These are phyloP conservation scores for Trichopoda pennipes DNA, from an alignment of 2,888 invertebrate genomes.

Conservation along the genomic window DNA sequence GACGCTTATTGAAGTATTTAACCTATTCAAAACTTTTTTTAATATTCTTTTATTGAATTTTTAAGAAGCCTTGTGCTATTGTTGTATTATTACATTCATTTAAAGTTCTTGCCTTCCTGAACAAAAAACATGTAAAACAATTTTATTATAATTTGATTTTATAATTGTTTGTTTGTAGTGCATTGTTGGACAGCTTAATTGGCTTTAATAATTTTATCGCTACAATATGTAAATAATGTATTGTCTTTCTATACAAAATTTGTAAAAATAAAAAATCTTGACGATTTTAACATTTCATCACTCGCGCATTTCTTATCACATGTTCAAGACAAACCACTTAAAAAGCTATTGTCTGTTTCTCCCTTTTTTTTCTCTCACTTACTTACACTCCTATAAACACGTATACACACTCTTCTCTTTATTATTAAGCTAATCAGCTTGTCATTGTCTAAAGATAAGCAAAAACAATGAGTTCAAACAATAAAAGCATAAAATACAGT, in stretches of 20 bases:
- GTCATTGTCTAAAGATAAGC: constrained; percentile 25
- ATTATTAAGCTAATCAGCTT: not conserved
- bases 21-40: too few relatives aligned
- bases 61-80: too few relatives aligned
- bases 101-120: too few relatives aligned
- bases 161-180: constrained; percentile 4
- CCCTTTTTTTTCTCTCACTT: too few relatives aligned
- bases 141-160: not conserved
- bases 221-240: constrained; percentile 1
- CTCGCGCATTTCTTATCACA: not conserved
- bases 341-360: constrained; percentile 3
- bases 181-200: constrained; percentile 9
- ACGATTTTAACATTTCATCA: constrained; percentile 9
- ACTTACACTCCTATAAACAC: not conserved
- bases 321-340: constrained; percentile 1
- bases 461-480: constrained; percentile 7
- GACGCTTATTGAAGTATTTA: too few relatives aligned
- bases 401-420: not conserved
- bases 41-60: too few relatives aligned
- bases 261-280: not conserved
- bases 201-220: constrained; percentile 23
- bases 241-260: constrained; percentile 2
- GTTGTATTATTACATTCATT: too few relatives aligned
- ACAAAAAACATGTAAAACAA: too few relatives aligned
- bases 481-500: not conserved